Conservation (phyloP, 2,888 invertebrate species). For the Podabrus alpinus region DNA sequence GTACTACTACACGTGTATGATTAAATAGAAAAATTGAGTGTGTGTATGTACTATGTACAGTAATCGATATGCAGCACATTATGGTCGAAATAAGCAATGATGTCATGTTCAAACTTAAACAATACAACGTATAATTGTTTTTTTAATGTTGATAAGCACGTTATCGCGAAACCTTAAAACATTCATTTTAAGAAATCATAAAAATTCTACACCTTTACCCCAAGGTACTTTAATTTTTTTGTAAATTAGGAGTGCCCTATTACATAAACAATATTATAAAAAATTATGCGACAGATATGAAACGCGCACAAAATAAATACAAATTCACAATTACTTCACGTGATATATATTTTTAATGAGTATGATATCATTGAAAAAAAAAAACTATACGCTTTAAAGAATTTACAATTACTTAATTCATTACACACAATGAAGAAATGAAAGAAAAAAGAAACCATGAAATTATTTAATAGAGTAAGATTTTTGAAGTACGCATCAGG, state of each 20-base stretch:
- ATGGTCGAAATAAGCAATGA: conserved; percentile 25
- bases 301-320: neutral
- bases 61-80: neutral
- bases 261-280: neutral
- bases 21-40: too few species aligned
- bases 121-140: neutral
- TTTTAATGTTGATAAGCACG: neutral
- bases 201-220: neutral
- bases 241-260: neutral
- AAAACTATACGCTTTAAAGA: neutral
- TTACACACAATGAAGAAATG: neutral
- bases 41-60: neutral
- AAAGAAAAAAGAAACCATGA: neutral
- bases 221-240: neutral
- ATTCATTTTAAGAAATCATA: neutral
- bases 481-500: neutral
- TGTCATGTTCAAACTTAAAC: conserved; percentile 30
- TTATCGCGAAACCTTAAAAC: neutral
- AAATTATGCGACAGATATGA: neutral
- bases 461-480: neutral
- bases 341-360: neutral
- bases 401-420: neutral
- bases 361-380: neutral
- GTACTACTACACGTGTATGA: too few species aligned
- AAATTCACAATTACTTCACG: neutral